These are phyloP conservation scores for Sphaerodactylus townsendi DNA, from an alignment of 2,113 vertebrate species.

Conservation along the genomic window DNA sequence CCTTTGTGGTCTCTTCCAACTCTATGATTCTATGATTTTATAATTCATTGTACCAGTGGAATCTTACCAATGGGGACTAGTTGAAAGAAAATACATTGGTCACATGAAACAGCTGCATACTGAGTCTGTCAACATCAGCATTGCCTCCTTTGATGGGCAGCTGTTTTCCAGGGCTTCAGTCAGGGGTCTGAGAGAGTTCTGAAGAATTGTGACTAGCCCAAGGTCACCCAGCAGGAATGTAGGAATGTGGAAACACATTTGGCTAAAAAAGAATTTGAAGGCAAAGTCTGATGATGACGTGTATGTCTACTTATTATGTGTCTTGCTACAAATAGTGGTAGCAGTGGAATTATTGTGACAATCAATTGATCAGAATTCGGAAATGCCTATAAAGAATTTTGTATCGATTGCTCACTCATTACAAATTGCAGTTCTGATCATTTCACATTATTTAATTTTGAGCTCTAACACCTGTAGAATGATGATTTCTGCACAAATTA, in stretches of 20 bases:
- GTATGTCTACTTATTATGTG: slow-evolving; percentile 27
- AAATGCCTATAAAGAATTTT: slow-evolving; percentile 65
- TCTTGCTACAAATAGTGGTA: slow-evolving; percentile 48
- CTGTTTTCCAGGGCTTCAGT: too few relatives aligned
- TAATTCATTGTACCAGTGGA: too few relatives aligned
- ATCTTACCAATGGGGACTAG: neutral
- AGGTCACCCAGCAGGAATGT: too few relatives aligned
- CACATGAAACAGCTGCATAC: neutral
- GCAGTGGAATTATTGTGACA: slow-evolving; percentile 40
- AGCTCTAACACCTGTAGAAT: slow-evolving; percentile 61
- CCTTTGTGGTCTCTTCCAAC: too few relatives aligned
- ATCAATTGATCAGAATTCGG: slow-evolving; percentile 60
- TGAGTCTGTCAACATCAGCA: too few relatives aligned
- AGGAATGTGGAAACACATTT: too few relatives aligned
- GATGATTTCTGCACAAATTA: slow-evolving; percentile 70
- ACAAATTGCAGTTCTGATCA: slow-evolving; percentile 62
- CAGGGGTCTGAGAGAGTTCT: too few relatives aligned
- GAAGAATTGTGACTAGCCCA: too few relatives aligned
- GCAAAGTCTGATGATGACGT: slow-evolving; percentile 50
- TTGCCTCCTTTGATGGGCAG: too few relatives aligned
- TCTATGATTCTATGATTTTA: too few relatives aligned
- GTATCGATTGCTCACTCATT: slow-evolving; percentile 63
- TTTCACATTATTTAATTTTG: slow-evolving; percentile 67
- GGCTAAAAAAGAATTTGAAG: neutral
- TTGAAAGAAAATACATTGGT: slow-evolving; percentile 21